These are phyloP conservation scores for Neoitamus cyanurus DNA, from an alignment of 2,888 invertebrate genomes.

Conservation along the genomic window DNA sequence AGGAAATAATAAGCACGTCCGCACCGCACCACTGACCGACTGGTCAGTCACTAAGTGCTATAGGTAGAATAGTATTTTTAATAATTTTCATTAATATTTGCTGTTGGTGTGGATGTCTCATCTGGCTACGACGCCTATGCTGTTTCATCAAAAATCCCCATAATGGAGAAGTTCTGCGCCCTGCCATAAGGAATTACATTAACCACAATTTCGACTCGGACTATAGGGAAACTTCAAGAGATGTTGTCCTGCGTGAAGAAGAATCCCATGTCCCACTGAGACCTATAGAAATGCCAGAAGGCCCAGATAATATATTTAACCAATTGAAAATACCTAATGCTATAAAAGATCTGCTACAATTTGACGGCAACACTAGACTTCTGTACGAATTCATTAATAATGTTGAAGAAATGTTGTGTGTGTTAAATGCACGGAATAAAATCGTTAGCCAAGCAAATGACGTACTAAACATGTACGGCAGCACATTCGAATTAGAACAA, in stretches of 20 bases:
- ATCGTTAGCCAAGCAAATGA: constrained; percentile 52
- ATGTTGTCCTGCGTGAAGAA: too few species aligned
- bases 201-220: neutral
- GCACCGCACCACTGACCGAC: too few species aligned
- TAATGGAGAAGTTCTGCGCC: neutral
- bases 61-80: too few species aligned
- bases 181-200: neutral
- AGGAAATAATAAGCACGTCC: too few species aligned
- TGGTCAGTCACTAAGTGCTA: too few species aligned
- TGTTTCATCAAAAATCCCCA: constrained; percentile 3
- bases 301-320: constrained; percentile 35
- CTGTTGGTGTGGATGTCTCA: too few species aligned
- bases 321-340: constrained; percentile 52
- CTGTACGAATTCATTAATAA: constrained; percentile 51
- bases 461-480: constrained; percentile 52
- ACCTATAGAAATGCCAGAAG: too few species aligned
- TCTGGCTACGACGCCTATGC: too few species aligned
- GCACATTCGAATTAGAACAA: too few species aligned
- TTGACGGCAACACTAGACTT: constrained; percentile 45
- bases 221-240: too few species aligned
- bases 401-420: constrained; percentile 49
- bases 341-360: constrained; percentile 52
- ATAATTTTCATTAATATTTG: too few species aligned
- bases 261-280: too few species aligned
- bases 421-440: constrained; percentile 51